Base-by-base conservation (phyloP, 2,113 vertebrate species). In the Bufo gargarizans region DNA sequence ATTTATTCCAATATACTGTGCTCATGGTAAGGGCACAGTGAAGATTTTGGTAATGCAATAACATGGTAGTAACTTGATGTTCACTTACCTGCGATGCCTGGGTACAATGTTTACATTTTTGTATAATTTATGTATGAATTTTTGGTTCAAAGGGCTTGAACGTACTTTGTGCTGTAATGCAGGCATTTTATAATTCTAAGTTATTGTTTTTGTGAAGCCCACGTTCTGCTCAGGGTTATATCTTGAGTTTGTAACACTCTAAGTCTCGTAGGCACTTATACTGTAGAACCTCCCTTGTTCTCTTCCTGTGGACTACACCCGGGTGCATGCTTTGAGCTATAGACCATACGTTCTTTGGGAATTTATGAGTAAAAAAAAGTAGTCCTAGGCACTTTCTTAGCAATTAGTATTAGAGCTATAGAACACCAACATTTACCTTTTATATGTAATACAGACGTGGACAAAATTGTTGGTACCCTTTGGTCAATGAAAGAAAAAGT, bases 41-140 rank as follows among this genome's bases (percentile, higher is more conserved):
- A 33, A 50, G 49, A 47, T 63, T 47, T 65, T 82, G 19, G 19
- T 67, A 67, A 49, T 83, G 82, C 82, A 84, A 84, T 84, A 84
- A 82, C 49, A 61, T 50, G 9, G 47, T 13, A 14, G 45, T 6
- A 14, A 55, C 63, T n/a, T 69, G 63, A 71, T 47, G 45, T 71
- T 55, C 45, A 20, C 20, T 0, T 55, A 69, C 63, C 47, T 3
- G 63, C 10, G 50, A 55, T n/a, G 19, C 49, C 47, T 43, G 49
- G 49, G 33, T 84, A 69, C 63, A 71, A 84, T 84, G 82, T 84
- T 84, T 84, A 84, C 82, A 71, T 84, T 71, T 84, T 53, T 84
- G 63, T 83, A 69, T 84, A 69, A 84, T 17, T 80, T 45, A 6
- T 43, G 63, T 65, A 50, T 16, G 19, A 19, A 20, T 49, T 50